Evolutionary conservation across 2,888 invertebrate species (phyloP), one percentile per base, ranked within the genome.

Genomic region (Escarpia spicata): DNA sequence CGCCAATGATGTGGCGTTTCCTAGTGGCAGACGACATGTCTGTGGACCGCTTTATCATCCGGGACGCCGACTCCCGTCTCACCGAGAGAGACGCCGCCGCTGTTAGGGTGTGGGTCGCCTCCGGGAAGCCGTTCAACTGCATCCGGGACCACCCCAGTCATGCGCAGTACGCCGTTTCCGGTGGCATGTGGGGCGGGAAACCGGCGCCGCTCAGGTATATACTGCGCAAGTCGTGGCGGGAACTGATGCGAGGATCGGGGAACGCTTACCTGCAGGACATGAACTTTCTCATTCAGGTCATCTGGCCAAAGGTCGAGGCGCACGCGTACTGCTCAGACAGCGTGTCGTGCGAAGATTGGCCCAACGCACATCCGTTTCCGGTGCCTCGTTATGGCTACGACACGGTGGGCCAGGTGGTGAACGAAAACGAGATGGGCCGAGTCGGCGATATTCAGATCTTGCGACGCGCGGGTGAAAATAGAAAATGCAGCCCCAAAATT

Each of bases 1-100:
- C 94, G 19, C 94, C 94, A 1, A 94, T 94, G 94, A 94, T 94
- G 94, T 94, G 94, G 94, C 92, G 94, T 3, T 94, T 94, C 92
- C 93, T 94, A 45, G 93, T 94, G 31, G 94, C 94, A 10, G 94
- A 94, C 91, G 94, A 94, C 92, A 89, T 91, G 31, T 93, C 93
- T 8, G 94, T 94, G 3, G 94, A 94, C 92, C 91, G 92, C 45
- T 94, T 94, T 91, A 94, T 94, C 44, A 92, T 94, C 37, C 89
- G 94, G 37, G 94, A 94, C 92, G 89, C 93, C 4, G 94, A 94
- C 92, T 92, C 94, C 37, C 90, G 94, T 0, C 93, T 94, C 43
- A 93, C 93, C 4, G 93, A 92, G 37, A 75, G 94, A 44, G 94
- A 94, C 52, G 94, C 94, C 4, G 93, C 93, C 8, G 92, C 93